Evolutionary conservation across 2,797 vertebrate genomes (phyloP), one percentile per base, ranked within the genome.

Genomic region (Hydrocynus forskahlii): DNA sequence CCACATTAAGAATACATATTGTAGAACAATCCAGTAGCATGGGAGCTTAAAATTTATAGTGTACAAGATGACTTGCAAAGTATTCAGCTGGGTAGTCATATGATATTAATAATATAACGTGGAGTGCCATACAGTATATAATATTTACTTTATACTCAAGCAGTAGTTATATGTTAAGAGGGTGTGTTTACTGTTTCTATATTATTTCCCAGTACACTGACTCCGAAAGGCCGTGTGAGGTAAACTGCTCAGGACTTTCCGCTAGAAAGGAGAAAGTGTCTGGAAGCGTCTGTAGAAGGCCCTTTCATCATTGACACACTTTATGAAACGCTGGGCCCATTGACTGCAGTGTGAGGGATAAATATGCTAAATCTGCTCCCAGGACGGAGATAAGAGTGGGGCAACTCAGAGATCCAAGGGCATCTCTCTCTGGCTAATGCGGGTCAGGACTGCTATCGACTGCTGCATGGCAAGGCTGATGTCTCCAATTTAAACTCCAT

Each of bases 401-500:
- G 71, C 73, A 74, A 63, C 38, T 60, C 14, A 50, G 71, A 75
- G 73, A 75, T 84, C 74, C 82, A 83, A 83, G 84, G 78, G 69
- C 86, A 84, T 82, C 72, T 45, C 82, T 80, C 40, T 72, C 68
- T 67, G 68, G 66, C 81, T 79, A 77, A 78, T 73, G 64, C 67
- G 35, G 84, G 80, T 83, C 84, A 84, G 54, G 52, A 66, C 81
- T 81, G 81, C 76, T 84, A 81, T 86, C 78, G 84, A 86, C 82
- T 79, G 62, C 59, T 59, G 50, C 10, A 12, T 66, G 63, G 63
- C 73, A 72, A 83, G 69, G 81, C 85, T 76, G 78, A 84, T 77
- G 76, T 81, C 68, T 83, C 81, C 71, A 69, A 84, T 86, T 86
- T 87, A 84, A 81, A 84, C 79, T 79, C 79, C 73, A 86, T 87